A percentile compares a stretch with the other conserved stretches of the same genome.
Evolutionary conservation across 2,113 vertebrate species (phyloP).

Genomic region (Cromileptes altivelis): DNA sequence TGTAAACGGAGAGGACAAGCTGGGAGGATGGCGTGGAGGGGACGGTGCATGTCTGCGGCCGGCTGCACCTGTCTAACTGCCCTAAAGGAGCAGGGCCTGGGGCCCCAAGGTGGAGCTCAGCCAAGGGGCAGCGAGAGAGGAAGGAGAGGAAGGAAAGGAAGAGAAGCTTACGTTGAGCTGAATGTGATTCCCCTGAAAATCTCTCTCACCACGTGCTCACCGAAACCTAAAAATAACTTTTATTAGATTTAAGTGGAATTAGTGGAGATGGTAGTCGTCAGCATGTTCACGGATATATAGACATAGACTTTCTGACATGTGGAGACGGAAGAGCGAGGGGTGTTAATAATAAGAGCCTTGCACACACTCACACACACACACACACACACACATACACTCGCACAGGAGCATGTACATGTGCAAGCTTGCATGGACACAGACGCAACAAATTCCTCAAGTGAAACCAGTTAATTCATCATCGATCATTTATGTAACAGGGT

Average conservation of each 20-base stretch:
- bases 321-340: not conserved
- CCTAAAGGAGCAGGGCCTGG: slow-evolving; percentile 56
- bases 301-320: slow-evolving; percentile 26
- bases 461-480: not conserved
- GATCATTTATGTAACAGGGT: not conserved
- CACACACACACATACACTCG: not conserved
- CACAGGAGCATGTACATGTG: not conserved
- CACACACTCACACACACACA: not conserved
- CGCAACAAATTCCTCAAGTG: not conserved
- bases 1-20: slow-evolving; percentile 76
- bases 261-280: slow-evolving; percentile 66
- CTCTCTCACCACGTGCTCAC: slow-evolving; percentile 51
- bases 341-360: slow-evolving; percentile 11
- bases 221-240: slow-evolving; percentile 79
- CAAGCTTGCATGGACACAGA: not conserved
- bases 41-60: slow-evolving; percentile 54
- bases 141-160: slow-evolving; percentile 57
- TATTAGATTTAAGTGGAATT: slow-evolving; percentile 80
- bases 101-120: slow-evolving; percentile 70
- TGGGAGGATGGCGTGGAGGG: slow-evolving; percentile 43
- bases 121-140: slow-evolving; percentile 65
- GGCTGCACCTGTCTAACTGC: slow-evolving; percentile 77
- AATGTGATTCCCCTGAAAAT: slow-evolving; percentile 78
- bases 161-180: slow-evolving; percentile 43
- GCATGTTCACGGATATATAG: slow-evolving; percentile 54